phyloP scores from a whole-genome alignment of 2,888 invertebrate genomes.

The Polymixis lichenea region DNA sequence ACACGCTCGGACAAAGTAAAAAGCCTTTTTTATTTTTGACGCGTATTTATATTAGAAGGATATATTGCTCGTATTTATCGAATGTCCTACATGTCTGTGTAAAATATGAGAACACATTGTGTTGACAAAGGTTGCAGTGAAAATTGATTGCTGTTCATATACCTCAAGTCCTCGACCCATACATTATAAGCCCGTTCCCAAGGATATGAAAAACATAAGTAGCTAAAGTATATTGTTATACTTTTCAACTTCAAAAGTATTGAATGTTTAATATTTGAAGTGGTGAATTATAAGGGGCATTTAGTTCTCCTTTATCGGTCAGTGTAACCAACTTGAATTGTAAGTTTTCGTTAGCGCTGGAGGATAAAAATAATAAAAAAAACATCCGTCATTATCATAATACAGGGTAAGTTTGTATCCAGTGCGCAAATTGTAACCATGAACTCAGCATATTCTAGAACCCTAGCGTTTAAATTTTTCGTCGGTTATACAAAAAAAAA shows the following conservation, averaged over 20 bases:
- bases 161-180: constrained; percentile 14
- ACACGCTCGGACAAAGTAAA: constrained; percentile 16
- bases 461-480: too few relatives aligned
- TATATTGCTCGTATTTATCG: constrained; percentile 70
- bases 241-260: background rate
- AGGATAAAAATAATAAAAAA: background rate
- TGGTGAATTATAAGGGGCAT: background rate
- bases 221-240: constrained; percentile 6
- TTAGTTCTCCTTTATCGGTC: background rate
- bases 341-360: background rate
- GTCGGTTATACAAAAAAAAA: too few relatives aligned
- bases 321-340: background rate
- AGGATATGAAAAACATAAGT: constrained; percentile 7
- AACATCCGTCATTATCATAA: background rate
- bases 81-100: constrained; percentile 56
- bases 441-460: too few relatives aligned
- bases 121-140: constrained; percentile 45
- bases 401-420: too few relatives aligned
- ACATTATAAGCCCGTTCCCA: background rate
- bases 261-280: background rate
- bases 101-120: constrained; percentile 55
- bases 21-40: constrained; percentile 45
- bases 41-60: constrained; percentile 74
- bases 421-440: too few relatives aligned
- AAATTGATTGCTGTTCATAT: constrained; percentile 46